Evolutionary conservation across 1,140 invertebrate genomes (phyloP), one percentile per base, ranked within the genome.

Genomic region (Zaprionus ghesquierei): DNA sequence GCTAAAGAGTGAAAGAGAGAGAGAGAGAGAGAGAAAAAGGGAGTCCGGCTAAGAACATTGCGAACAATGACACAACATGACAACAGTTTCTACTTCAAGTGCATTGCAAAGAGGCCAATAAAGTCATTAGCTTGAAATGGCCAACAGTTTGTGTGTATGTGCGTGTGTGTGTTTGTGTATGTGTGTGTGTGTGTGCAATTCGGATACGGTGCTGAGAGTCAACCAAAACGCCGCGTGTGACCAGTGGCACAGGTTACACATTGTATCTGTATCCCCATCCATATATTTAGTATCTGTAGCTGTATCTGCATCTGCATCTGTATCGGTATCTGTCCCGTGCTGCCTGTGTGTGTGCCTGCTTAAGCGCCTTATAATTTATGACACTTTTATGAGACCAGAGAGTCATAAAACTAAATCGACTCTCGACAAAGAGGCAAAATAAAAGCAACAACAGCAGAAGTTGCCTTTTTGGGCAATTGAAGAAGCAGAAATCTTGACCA

Each of bases 351-450:
- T 71, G 63, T 79, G 66, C 58, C 62, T 76, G 65, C 29, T 44
- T 58, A 84, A 89, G 72, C 76, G 84, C 82, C 82, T 70, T 84
- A 79, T 89, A 87, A 87, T 87, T 87, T 87, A 87, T 89, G 84
- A 87, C 85, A 87, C 79, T 87, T 87, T 87, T 87, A 87, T 87
- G 84, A 87, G 78, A 78, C 81, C 82, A 71, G 50, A 76, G 70
- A 50, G 53, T 58, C 58, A 82, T 87, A 79, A 87, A 89, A 82
- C 62, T 71, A 62, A 89, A 77, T 86, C 71, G 75, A 71, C 64
- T 72, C 75, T 70, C 64, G 53, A 63, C 55, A 62, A 49, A 61
- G 82, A 76, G 82, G 70, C 65, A 68, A 82, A 75, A 77, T 77
- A 69, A 63, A 20, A 53, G 18, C 20, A 49, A 49, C 46, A 20